Conservation (phyloP, 2,888 invertebrate species). For the Geophilus truncorum region DNA sequence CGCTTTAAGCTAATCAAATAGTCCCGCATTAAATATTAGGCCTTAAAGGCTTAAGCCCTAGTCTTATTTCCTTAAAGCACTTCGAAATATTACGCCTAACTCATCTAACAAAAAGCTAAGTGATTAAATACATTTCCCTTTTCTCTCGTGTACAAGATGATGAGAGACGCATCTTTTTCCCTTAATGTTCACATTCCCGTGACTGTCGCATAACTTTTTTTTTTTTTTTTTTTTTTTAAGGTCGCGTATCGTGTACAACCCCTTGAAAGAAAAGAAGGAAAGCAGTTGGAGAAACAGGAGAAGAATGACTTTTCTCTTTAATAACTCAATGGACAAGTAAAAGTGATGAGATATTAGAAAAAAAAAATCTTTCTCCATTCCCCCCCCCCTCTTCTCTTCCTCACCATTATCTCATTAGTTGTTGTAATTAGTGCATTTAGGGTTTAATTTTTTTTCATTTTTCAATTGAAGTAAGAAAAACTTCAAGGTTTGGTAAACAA, state of each 20-base stretch:
- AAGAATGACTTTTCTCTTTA: not conserved
- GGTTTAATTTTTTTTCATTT: not conserved
- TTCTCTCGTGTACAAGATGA: not conserved
- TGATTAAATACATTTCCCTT: not conserved
- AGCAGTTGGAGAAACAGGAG: not conserved
- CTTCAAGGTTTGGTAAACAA: not conserved
- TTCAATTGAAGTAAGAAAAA: not conserved
- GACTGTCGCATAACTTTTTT: not conserved
- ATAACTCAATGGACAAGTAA: not conserved
- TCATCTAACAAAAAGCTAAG: not conserved
- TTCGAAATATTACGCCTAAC: not conserved
- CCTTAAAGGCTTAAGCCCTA: too few relatives aligned
- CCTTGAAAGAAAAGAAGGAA: not conserved
- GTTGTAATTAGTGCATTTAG: not conserved
- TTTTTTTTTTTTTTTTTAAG: not conserved
- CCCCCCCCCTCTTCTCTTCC: not conserved
- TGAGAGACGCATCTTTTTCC: not conserved
- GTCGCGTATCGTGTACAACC: not conserved
- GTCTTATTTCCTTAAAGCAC: not conserved
- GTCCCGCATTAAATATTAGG: too few relatives aligned
- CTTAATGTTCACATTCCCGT: constrained; percentile 10
- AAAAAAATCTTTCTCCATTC: too few relatives aligned
- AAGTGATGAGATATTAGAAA: not conserved
- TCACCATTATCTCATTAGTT: not conserved
- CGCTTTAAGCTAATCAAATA: not conserved